A percentile compares a stretch with the other conserved stretches of the same genome.
These are phyloP conservation scores for Eriocheir sinensis DNA, from an alignment of 1,140 invertebrate species.

Conservation along the genomic window DNA sequence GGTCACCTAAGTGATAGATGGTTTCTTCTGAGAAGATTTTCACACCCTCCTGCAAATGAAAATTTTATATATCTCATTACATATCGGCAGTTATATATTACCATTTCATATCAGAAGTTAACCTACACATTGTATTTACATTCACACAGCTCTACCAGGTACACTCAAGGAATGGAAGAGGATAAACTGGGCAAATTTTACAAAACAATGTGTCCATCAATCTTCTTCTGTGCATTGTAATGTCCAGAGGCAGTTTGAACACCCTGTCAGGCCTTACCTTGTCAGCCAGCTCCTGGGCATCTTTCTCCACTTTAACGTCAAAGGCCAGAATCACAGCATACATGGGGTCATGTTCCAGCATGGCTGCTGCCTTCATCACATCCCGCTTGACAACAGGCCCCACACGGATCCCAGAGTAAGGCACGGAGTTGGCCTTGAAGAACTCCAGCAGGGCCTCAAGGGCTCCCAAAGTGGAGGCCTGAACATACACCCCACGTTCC, in stretches of 20 bases:
- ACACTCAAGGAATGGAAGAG: too few relatives aligned
- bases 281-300: slow-evolving; percentile 98
- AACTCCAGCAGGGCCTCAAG: slow-evolving; percentile 98
- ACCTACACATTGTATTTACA: too few relatives aligned
- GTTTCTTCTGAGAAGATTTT: slow-evolving; percentile 99
- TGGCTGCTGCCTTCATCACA: slow-evolving; percentile 99
- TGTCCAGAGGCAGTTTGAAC: too few relatives aligned
- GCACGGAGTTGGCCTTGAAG: slow-evolving; percentile 96
- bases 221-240: too few relatives aligned
- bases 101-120: too few relatives aligned
- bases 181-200: too few relatives aligned
- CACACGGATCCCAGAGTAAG: slow-evolving; percentile 94
- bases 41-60: slow-evolving; percentile 82
- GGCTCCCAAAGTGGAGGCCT: slow-evolving; percentile 98
- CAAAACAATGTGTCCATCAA: too few relatives aligned
- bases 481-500: slow-evolving; percentile 97
- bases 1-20: slow-evolving; percentile 99
- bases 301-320: slow-evolving; percentile 98
- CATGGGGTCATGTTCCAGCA: slow-evolving; percentile 99
- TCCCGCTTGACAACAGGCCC: slow-evolving; percentile 99
- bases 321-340: slow-evolving; percentile 99
- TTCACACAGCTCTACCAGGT: too few relatives aligned
- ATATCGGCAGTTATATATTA: neutral
- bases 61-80: slow-evolving; percentile 26
- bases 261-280: too few relatives aligned